These are phyloP conservation scores for Plestiodon gilberti DNA, from an alignment of 2,113 vertebrate species.

Conservation along the genomic window DNA sequence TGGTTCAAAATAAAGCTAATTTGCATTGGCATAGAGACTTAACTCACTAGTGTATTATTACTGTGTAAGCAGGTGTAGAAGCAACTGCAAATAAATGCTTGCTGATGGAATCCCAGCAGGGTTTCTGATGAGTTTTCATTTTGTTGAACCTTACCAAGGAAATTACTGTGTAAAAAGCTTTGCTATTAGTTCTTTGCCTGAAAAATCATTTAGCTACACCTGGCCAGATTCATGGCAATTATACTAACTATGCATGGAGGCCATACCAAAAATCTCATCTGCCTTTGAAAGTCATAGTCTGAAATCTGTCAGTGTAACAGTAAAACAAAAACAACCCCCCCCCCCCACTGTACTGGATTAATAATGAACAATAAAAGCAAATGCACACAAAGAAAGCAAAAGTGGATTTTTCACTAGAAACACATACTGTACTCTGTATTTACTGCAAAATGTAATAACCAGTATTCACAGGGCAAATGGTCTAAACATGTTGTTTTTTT, in stretches of 20 bases:
- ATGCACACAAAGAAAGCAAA: conserved; percentile 2
- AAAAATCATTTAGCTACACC: conserved; percentile 74
- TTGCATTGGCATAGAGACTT: conserved; percentile 78
- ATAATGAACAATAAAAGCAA: conserved; percentile 54
- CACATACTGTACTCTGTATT: neutral
- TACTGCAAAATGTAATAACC: neutral
- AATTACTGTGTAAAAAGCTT: conserved; percentile 77
- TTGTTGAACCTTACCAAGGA: conserved; percentile 79
- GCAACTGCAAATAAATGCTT: conserved; percentile 79
- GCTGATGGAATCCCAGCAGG: conserved; percentile 83
- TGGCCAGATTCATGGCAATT: conserved; percentile 75
- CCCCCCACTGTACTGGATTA: conserved; percentile 48
- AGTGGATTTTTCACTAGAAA: neutral
- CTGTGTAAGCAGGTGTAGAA: conserved; percentile 81
- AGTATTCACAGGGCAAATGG: neutral
- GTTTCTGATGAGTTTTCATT: conserved; percentile 81
- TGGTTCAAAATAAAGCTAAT: conserved; percentile 77
- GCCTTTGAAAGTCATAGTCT: conserved; percentile 53
- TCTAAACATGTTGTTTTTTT: neutral
- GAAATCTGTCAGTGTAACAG: conserved; percentile 27
- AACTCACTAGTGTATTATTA: conserved; percentile 79
- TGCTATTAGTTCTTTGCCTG: conserved; percentile 72
- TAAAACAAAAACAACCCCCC: conserved; percentile 53
- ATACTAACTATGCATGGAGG: conserved; percentile 62
- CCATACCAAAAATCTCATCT: conserved; percentile 65